Evolutionary conservation across 1,140 invertebrate genomes (phyloP).

Genomic region (Sitobion miscanthi): DNA sequence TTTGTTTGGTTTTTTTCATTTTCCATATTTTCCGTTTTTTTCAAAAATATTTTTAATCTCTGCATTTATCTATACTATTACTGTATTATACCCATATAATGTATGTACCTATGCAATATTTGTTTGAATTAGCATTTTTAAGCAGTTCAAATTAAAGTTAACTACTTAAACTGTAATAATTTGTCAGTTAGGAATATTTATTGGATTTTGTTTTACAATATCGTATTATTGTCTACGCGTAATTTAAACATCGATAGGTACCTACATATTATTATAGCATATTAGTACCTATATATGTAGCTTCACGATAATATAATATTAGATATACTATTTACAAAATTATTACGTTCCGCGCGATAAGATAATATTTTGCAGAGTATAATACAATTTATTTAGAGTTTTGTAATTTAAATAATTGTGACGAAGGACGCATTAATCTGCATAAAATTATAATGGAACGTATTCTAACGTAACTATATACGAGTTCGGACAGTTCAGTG

Average conservation of each 20-base stretch:
- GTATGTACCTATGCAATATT: no score
- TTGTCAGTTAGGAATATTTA: neutral
- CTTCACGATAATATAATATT: neutral
- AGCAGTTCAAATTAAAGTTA: neutral
- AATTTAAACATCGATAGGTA: neutral
- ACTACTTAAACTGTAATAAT: neutral
- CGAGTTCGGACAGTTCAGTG: neutral
- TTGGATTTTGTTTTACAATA: neutral
- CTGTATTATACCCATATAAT: no score
- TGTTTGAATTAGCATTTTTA: neutral
- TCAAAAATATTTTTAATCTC: no score
- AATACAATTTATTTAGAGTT: neutral
- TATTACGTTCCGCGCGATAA: neutral
- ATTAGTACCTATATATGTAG: neutral
- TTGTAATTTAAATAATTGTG: conserved; percentile 1
- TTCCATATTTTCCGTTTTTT: no score
- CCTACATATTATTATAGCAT: neutral
- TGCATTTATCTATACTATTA: no score
- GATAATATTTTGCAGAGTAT: neutral
- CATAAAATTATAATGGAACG: conserved; percentile 13
- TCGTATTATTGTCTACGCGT: neutral
- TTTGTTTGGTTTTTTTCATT: no score
- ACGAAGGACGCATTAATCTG: conserved; percentile 33
- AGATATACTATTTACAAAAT: neutral
- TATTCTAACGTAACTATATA: neutral